Conservation (phyloP, 2,797 vertebrate species). For the Aselliscus stoliczkanus region DNA sequence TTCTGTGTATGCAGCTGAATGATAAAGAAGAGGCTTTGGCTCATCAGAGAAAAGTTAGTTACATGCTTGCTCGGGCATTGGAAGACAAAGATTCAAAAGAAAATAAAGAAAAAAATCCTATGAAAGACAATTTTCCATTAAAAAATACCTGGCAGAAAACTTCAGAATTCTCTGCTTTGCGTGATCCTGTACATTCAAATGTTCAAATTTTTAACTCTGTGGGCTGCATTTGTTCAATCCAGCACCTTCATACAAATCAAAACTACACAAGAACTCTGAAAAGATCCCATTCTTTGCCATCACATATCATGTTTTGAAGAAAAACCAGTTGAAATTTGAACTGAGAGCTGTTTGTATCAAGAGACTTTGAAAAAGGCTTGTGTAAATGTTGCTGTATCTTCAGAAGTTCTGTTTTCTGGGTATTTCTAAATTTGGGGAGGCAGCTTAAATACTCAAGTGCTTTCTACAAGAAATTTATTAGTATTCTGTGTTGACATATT, state of each 20-base stretch:
- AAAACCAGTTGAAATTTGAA: not conserved
- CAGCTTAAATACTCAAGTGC: not conserved
- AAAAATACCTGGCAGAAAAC: not conserved
- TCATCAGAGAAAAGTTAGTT: constrained; percentile 95
- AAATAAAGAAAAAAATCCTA: not conserved
- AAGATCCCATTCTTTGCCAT: constrained; percentile 72
- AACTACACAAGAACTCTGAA: not conserved
- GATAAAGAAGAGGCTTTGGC: constrained; percentile 95
- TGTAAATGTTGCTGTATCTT: not conserved
- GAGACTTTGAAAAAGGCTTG: not conserved
- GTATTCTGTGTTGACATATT: not conserved
- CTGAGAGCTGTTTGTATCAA: not conserved
- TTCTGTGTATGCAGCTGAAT: constrained; percentile 84
- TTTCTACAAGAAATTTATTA: constrained; percentile 28
- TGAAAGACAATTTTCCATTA: not conserved
- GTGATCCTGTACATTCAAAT: not conserved
- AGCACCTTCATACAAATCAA: not conserved
- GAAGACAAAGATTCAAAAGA: constrained; percentile 80
- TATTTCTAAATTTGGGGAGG: constrained; percentile 24
- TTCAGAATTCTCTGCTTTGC: not conserved
- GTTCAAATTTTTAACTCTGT: not conserved
- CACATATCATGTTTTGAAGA: not conserved
- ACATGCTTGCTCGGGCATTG: constrained; percentile 89
- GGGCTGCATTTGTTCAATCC: not conserved
- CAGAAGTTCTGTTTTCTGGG: not conserved